Base-by-base conservation (phyloP, 2,888 invertebrate species). In the Quadroppia sp. region DNA sequence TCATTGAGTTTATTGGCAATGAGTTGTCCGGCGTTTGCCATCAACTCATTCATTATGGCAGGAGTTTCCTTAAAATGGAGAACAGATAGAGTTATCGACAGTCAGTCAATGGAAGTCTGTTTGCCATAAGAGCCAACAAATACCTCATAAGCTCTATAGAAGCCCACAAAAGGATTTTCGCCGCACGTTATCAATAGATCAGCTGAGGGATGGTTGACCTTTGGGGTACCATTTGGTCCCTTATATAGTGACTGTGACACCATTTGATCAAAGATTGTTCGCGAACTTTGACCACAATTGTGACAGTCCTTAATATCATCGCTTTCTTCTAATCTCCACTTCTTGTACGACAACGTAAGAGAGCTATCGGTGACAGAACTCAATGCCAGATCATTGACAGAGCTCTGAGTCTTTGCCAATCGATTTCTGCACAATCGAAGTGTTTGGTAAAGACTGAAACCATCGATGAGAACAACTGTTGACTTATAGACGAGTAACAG, bases 1-100 rank as follows among this genome's bases (percentile, higher is more conserved):
- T 92, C 94, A 80, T 88, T 90, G 1, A 94, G n/a, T n/a, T n/a
- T n/a, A n/a, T n/a, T n/a, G n/a, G n/a, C n/a, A n/a, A n/a, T n/a
- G n/a, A n/a, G n/a, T n/a, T n/a, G n/a, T n/a, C n/a, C n/a, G n/a
- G n/a, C n/a, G n/a, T n/a, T n/a, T n/a, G n/a, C n/a, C n/a, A 94
- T 94, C n/a, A 96, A 92, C 81, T 95, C 94, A 71, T 91, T 89
- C 17, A 96, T 84, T 17, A 90, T 87, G 0, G 91, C 90, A 23
- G 89, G 85, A 72, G 89, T 89, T 28, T 94, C 94, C 86, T 83
- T 77, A 2, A 77, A 79, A 36, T 73, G 71, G 69, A 71, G 20
- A 71, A 13, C 3, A 11, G 7, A n/a, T n/a, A n/a, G 4, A n/a
- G 4, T n/a, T 2, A 20, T 2, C 20, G n/a, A 20, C 20, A 20